Evolutionary conservation across 2,113 vertebrate species (phyloP).

Genomic region (Prolemur simus): DNA sequence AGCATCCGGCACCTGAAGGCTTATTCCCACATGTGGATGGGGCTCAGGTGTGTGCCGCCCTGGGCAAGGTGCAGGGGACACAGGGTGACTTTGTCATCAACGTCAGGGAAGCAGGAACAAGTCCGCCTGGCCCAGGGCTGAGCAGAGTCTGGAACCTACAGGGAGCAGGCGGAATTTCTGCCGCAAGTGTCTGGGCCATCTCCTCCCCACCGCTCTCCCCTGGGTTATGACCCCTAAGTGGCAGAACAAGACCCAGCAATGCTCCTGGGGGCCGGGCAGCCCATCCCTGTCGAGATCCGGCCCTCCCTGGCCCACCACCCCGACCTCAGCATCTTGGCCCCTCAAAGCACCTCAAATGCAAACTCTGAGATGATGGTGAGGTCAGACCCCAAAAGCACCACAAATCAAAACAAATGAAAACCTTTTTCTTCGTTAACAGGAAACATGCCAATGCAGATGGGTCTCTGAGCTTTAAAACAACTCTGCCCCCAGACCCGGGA

Average conservation of each 20-base stretch:
- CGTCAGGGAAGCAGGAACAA: neutral
- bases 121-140: neutral
- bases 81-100: neutral
- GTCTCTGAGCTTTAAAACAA: neutral
- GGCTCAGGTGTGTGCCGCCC: neutral
- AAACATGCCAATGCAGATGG: neutral
- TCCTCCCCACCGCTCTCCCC: neutral
- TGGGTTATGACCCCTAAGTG: neutral
- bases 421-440: neutral
- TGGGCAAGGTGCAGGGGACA: neutral
- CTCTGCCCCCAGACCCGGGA: neutral
- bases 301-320: neutral
- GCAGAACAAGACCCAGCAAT: neutral
- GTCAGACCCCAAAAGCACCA: neutral
- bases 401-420: neutral
- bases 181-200: neutral
- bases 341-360: neutral
- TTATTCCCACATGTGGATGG: neutral
- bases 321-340: no score
- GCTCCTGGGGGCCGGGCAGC: rapidly evolving
- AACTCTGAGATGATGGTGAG: neutral
- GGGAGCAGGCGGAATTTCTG: neutral
- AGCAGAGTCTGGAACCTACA: neutral
- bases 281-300: neutral
- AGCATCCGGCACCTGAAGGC: neutral